Conservation (phyloP, 1,140 invertebrate genomes). For the Drosophila mauritiana region DNA sequence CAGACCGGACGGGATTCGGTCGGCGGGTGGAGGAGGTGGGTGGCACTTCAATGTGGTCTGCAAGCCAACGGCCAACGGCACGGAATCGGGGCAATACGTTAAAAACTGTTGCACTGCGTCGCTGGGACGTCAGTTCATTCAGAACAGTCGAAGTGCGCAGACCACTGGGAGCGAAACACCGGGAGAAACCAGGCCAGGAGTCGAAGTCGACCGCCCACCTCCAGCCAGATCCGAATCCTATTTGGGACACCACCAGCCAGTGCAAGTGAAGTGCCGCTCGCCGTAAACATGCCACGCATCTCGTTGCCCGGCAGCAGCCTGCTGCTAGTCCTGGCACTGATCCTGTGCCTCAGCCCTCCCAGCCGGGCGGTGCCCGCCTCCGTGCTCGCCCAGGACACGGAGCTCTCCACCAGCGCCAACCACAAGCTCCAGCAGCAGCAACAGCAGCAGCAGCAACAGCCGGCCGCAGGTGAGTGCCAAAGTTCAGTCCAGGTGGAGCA, state of each 20-base stretch:
- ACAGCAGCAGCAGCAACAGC: slow-evolving; percentile 53
- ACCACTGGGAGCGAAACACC: slow-evolving; percentile 28
- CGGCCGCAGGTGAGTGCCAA: slow-evolving; percentile 73
- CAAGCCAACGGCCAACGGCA: slow-evolving; percentile 47
- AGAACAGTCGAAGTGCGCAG: slow-evolving; percentile 75
- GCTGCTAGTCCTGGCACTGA: slow-evolving; percentile 31
- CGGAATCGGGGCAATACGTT: slow-evolving; percentile 72
- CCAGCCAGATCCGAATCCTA: slow-evolving; percentile 17
- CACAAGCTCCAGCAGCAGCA: slow-evolving; percentile 67
- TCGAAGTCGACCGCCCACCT: slow-evolving; percentile 38
- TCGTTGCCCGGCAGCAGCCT: slow-evolving; percentile 22
- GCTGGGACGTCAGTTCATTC: slow-evolving; percentile 78
- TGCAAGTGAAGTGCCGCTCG: slow-evolving; percentile 11
- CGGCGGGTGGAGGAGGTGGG: background rate
- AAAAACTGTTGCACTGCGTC: slow-evolving; percentile 82
- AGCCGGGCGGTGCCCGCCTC: slow-evolving; percentile 74
- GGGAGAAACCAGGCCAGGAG: slow-evolving; percentile 6
- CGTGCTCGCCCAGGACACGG: slow-evolving; percentile 79
- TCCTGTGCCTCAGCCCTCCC: slow-evolving; percentile 44
- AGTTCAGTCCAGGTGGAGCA: slow-evolving; percentile 61
- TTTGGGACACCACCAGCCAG: slow-evolving; percentile 15
- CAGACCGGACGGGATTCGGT: slow-evolving; percentile 34
- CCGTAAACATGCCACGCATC: slow-evolving; percentile 43
- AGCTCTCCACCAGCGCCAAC: slow-evolving; percentile 74
- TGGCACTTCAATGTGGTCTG: slow-evolving; percentile 34